These are phyloP conservation scores for Calephelis virginiensis DNA, from an alignment of 1,140 invertebrate species.

Conservation along the genomic window DNA sequence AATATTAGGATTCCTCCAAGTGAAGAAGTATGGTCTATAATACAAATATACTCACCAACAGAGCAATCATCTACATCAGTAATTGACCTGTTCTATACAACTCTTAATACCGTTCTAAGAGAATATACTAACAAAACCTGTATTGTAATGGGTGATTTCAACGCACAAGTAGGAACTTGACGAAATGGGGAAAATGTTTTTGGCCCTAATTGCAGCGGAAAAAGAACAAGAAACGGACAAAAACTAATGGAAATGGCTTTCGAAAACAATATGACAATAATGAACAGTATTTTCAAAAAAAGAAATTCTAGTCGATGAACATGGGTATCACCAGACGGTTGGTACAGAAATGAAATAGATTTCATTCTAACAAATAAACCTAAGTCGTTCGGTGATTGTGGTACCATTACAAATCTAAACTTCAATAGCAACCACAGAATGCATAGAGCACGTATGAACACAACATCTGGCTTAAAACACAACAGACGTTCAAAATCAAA, in stretches of 20 bases:
- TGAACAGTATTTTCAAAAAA: constrained; percentile 24
- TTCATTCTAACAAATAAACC: constrained; percentile 26
- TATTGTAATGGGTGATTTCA: constrained; percentile 29
- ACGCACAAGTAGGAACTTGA: constrained; percentile 22
- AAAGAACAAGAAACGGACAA: constrained; percentile 23
- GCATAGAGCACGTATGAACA: constrained; percentile 21
- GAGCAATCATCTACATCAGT: constrained; percentile 15
- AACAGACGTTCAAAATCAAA: constrained; percentile 23
- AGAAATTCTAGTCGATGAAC: constrained; percentile 21
- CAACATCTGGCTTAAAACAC: not conserved
- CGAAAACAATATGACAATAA: constrained; percentile 24
- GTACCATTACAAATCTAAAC: constrained; percentile 24
- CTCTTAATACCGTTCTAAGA: constrained; percentile 6
- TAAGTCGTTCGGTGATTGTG: constrained; percentile 23
- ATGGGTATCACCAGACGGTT: constrained; percentile 24
- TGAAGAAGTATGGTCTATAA: constrained; percentile 20
- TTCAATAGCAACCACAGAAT: constrained; percentile 31
- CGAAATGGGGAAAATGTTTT: constrained; percentile 21
- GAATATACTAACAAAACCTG: constrained; percentile 25
- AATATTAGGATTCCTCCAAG: constrained; percentile 4
- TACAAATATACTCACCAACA: constrained; percentile 25
- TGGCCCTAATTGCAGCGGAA: constrained; percentile 25
- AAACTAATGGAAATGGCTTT: constrained; percentile 22
- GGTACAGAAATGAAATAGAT: constrained; percentile 27
- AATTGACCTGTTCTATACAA: constrained; percentile 21